Conservation (phyloP, 2,888 invertebrate genomes). For the Aphodius granarius region DNA sequence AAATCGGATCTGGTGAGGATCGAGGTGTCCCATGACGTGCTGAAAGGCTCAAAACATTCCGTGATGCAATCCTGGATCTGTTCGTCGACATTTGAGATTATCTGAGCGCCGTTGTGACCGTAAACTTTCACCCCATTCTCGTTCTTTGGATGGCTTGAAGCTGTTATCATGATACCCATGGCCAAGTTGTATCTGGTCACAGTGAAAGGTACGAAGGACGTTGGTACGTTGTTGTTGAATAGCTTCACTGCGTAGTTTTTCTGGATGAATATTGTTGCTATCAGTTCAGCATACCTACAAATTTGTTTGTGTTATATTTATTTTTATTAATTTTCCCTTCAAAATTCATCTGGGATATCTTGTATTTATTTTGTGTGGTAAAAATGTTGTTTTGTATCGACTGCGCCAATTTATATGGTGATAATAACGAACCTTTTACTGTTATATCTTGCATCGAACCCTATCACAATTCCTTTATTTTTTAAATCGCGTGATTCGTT, state of each 20-base stretch:
- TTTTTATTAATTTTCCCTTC: too few relatives aligned
- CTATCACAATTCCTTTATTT: slow-evolving; percentile 78
- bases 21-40: slow-evolving; percentile 76
- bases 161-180: slow-evolving; percentile 98
- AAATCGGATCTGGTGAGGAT: slow-evolving; percentile 55
- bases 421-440: slow-evolving; percentile 70
- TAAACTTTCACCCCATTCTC: slow-evolving; percentile 93
- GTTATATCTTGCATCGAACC: slow-evolving; percentile 91
- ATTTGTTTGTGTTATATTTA: too few relatives aligned
- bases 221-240: slow-evolving; percentile 80
- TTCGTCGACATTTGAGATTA: slow-evolving; percentile 89
- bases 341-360: too few relatives aligned
- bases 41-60: slow-evolving; percentile 74
- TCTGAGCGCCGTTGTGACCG: slow-evolving; percentile 79
- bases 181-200: slow-evolving; percentile 73
- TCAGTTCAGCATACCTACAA: slow-evolving; percentile 82
- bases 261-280: slow-evolving; percentile 80
- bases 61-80: slow-evolving; percentile 79
- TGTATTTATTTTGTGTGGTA: too few relatives aligned
- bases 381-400: not conserved
- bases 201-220: slow-evolving; percentile 91
- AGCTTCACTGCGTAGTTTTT: slow-evolving; percentile 65
- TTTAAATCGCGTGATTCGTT: slow-evolving; percentile 60
- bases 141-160: slow-evolving; percentile 95
- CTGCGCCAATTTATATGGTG: not conserved